phyloP scores from a whole-genome alignment of 2,888 invertebrate species.

The Lasioglossum lativentre region DNA sequence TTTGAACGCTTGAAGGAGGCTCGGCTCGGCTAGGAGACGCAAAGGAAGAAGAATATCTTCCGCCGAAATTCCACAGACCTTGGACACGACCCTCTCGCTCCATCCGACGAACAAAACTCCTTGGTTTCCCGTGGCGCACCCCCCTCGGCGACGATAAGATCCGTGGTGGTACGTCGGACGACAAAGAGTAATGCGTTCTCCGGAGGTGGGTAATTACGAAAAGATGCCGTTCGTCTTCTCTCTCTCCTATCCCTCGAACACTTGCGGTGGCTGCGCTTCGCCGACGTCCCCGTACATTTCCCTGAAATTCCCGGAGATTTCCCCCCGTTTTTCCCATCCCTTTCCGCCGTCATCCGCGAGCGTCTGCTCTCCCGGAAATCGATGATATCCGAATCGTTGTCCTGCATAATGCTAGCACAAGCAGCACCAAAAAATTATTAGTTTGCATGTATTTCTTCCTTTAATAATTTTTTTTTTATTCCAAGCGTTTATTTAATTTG shows the following conservation, averaged over 20 bases:
- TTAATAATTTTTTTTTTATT: no score
- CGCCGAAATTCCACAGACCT: conserved; percentile 20
- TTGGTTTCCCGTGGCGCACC: neutral
- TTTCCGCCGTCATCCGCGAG: neutral
- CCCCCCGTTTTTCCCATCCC: no score
- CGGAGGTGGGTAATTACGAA: conserved; percentile 72
- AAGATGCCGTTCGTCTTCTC: conserved; percentile 64
- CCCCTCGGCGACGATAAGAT: conserved; percentile 56
- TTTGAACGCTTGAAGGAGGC: neutral
- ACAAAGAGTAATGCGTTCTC: conserved; percentile 74
- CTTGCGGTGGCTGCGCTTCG: conserved; percentile 24
- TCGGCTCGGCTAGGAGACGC: no score
- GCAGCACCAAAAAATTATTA: neutral
- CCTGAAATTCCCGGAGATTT: neutral
- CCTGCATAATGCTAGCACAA: neutral
- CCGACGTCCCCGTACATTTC: conserved; percentile 39
- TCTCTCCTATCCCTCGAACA: conserved; percentile 14
- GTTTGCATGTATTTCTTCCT: neutral
- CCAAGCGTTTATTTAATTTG: no score
- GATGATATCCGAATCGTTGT: neutral
- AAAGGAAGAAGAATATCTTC: neutral
- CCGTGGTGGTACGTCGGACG: conserved; percentile 51
- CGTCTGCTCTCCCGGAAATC: neutral
- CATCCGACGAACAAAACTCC: neutral
- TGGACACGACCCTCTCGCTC: neutral